Base-by-base conservation (phyloP, 2,888 invertebrate species). In the Trisateles emortualis region DNA sequence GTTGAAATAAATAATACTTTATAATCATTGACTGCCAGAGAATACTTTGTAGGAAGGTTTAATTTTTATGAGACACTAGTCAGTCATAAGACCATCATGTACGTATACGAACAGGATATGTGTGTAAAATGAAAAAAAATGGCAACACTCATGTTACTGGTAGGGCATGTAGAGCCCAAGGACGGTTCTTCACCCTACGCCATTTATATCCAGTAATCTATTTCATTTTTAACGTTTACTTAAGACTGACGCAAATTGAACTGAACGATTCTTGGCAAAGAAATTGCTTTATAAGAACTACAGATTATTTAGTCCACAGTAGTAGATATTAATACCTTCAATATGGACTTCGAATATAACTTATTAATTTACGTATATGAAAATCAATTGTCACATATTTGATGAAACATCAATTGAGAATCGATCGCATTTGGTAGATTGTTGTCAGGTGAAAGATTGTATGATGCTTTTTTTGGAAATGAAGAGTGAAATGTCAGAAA, bases 161-260 rank as follows among this genome's bases (percentile, higher is more conserved):
- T 43, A 39, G 51, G 42, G 17, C 26, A n/a, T 32, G 57, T 48
- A 42, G 52, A 36, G 56, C 17, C 33, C 76, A 79, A 81, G 79
- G 81, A 50, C 78, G 79, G 70, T 66, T 69, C 32, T 74, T 71
- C 45, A 71, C 76, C 80, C 66, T 47, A 42, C 22, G 43, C 64
- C 61, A 67, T 58, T 66, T 70, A 68, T 61, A 49, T 52, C 62
- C 59, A 54, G 65, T 68, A 76, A 74, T 74, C 68, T 74, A 72
- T 70, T 50, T 65, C 60, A 61, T 58, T 64, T 44, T 64, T 64
- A 59, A 45, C 64, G 52, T 72, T 69, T 67, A 72, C 68, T 63
- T 62, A 62, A 51, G 36, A 54, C 50, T 46, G 36, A 43, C 53
- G 45, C 36, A 56, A 60, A 68, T 65, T 63, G 52, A 57, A 57